These are phyloP conservation scores for Nezara viridula DNA, from an alignment of 2,888 invertebrate genomes.

Conservation along the genomic window DNA sequence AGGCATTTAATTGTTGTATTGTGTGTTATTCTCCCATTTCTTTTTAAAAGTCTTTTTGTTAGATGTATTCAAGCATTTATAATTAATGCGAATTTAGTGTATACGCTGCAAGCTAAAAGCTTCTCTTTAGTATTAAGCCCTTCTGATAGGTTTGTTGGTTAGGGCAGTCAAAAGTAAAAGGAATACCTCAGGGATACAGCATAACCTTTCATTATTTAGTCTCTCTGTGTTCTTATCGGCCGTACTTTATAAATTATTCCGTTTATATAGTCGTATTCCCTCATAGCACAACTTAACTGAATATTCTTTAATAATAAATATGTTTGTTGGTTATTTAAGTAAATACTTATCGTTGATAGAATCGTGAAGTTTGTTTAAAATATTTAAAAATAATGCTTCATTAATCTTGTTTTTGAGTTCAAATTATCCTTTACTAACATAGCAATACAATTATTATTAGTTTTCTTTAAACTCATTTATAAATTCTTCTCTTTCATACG, in stretches of 20 bases:
- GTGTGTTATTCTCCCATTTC: too few relatives aligned
- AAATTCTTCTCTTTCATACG: too few relatives aligned
- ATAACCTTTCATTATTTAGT: constrained; percentile 45
- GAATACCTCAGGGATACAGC: constrained; percentile 38
- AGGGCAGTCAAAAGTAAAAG: constrained; percentile 18
- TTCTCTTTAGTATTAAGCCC: constrained; percentile 15
- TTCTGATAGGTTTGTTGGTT: constrained; percentile 34
- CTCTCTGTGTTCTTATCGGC: constrained; percentile 27
- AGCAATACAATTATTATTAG: too few relatives aligned
- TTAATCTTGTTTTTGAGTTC: too few relatives aligned
- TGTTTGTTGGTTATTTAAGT: not conserved
- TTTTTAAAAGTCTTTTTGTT: too few relatives aligned
- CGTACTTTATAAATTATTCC: constrained; percentile 37
- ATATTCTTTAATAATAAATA: constrained; percentile 15
- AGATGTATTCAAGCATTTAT: not conserved
- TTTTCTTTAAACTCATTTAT: too few relatives aligned
- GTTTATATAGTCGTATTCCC: not conserved
- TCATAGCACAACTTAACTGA: constrained; percentile 6
- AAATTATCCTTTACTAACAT: too few relatives aligned
- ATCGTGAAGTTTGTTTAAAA: not conserved
- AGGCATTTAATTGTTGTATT: too few relatives aligned
- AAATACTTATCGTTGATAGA: not conserved
- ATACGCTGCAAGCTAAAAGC: constrained; percentile 9
- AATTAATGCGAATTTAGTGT: not conserved
- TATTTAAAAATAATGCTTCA: not conserved